Percentiles rank a stretch among this genome's conserved stretches.
Evolutionary conservation across 2,888 invertebrate species (phyloP).

Genomic region (Ornithoptera priamus): DNA sequence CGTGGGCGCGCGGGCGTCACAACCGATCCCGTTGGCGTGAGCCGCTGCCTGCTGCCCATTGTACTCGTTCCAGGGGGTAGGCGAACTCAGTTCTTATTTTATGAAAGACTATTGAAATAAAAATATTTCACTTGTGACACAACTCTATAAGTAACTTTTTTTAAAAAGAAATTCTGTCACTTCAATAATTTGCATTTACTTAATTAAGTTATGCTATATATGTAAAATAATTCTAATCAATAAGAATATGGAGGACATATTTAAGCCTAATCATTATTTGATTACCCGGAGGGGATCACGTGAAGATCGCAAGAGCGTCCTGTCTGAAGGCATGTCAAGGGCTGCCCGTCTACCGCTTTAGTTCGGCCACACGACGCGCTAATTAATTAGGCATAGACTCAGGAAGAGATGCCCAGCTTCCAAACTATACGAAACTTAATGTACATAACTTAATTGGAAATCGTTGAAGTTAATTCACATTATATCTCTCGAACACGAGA

Average conservation of each 20-base stretch:
- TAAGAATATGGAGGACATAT: slow-evolving; percentile 44
- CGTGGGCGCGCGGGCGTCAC: slow-evolving; percentile 30
- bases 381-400: slow-evolving; percentile 64
- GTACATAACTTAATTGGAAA: background rate
- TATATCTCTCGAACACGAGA: background rate
- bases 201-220: background rate
- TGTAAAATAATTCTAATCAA: background rate
- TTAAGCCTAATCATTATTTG: slow-evolving; percentile 65
- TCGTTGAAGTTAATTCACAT: background rate
- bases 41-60: slow-evolving; percentile 24
- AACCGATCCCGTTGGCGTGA: slow-evolving; percentile 32
- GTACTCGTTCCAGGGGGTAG: slow-evolving; percentile 18
- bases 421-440: background rate
- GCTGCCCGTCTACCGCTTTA: slow-evolving; percentile 50
- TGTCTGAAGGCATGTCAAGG: slow-evolving; percentile 61
- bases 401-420: slow-evolving; percentile 6
- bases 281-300: slow-evolving; percentile 64
- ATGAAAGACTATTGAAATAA: slow-evolving; percentile 2
- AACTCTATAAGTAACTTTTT: background rate
- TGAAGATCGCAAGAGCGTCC: slow-evolving; percentile 56
- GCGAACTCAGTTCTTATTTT: slow-evolving; percentile 13
- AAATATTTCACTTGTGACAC: background rate
- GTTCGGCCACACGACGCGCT: slow-evolving; percentile 53
- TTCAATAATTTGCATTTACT: too few relatives aligned
- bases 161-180: too few relatives aligned